Evolutionary conservation across 2,113 vertebrate genomes (phyloP), one percentile per base, ranked within the genome.

Genomic region (Trachemys scripta): DNA sequence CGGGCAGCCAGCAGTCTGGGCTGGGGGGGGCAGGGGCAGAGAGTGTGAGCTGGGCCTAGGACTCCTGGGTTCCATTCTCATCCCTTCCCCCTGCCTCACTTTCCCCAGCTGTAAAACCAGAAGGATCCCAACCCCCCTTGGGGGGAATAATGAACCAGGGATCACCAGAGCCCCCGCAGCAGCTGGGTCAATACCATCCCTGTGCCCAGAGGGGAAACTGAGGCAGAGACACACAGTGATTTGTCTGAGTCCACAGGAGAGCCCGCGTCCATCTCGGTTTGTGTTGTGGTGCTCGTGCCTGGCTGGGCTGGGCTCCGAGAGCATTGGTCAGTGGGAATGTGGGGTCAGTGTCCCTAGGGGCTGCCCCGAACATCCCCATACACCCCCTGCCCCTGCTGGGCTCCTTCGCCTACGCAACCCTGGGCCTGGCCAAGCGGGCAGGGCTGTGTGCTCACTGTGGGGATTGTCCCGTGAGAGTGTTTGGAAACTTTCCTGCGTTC

Each of bases 241-340:
- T 72, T 72, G n/a, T 8, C 62, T 69, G 35, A 19, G 31, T 17
- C 62, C 16, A 17, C 29, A 62, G 29, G 59, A 16, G 29, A 35
- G 29, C 29, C 29, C 1, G 0, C 6, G 5, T 3, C 13, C 59
- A 1, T 31, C 13, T 31, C 29, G 8, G 29, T 29, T 12, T 62
- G 29, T 16, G 59, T 2, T 4, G 5, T 10, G 17, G 38, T 25
- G 38, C 38, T 12, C 1, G 19, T 24, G 12, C 19, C 38, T 11
- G 78, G 10, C 76, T 45, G 76, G 2, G 22, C 47, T 9, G 75
- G 75, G 38, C 72, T 25, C 56, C 8, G 24, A 25, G 22, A 25
- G 22, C 10, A 25, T 56, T 25, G 9, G 25, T 11, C 24, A 25
- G 1, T 4, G 25, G 56, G 10, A 11, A 27, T 27, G 24, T 4